These are phyloP conservation scores for Drosophila biarmipes DNA, from an alignment of 1,140 invertebrate genomes.

Conservation along the genomic window DNA sequence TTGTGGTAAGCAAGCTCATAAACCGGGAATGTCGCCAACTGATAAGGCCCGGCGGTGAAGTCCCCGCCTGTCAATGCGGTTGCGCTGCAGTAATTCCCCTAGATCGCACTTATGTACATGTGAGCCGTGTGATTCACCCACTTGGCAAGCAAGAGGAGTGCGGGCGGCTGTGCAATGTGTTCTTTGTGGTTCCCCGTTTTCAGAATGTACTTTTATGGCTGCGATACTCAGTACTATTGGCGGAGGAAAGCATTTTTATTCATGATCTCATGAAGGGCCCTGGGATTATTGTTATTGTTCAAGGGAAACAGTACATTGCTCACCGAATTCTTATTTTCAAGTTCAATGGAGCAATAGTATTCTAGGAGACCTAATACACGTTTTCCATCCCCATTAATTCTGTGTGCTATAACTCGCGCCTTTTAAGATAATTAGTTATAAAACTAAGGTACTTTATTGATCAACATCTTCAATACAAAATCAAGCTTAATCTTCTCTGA, in stretches of 20 bases:
- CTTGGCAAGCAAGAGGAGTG: background rate
- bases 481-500: background rate
- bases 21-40: constrained; percentile 35
- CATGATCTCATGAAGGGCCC: constrained; percentile 10
- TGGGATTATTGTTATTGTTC: background rate
- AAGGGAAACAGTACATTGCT: background rate
- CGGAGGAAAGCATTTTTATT: background rate
- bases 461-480: constrained; percentile 36
- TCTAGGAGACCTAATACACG: background rate
- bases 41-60: constrained; percentile 30
- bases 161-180: background rate
- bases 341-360: background rate
- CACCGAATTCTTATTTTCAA: background rate
- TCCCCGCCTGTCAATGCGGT: constrained; percentile 21
- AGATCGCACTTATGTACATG: constrained; percentile 1
- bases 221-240: background rate
- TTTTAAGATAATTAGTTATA: background rate
- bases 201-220: constrained; percentile 12
- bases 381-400: background rate
- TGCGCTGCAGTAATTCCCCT: constrained; percentile 37
- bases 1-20: constrained; percentile 15
- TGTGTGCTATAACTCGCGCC: no score
- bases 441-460: constrained; percentile 36
- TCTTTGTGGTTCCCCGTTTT: constrained; percentile 34
- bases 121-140: constrained; percentile 38